phyloP scores from a whole-genome alignment of 2,113 vertebrate genomes.

The Laticauda colubrina region DNA sequence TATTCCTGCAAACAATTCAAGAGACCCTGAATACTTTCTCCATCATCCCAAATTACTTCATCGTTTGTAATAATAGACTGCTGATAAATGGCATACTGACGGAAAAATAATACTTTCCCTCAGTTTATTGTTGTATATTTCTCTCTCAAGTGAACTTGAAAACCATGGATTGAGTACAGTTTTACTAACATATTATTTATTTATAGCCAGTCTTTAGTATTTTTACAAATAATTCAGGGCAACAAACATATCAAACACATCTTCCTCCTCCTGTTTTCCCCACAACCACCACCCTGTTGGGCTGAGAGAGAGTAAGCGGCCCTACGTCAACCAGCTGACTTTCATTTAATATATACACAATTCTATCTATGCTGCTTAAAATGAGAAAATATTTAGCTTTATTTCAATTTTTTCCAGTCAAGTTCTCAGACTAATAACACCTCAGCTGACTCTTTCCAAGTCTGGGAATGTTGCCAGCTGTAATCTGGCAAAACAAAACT shows the following conservation, averaged over 20 bases:
- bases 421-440: not conserved
- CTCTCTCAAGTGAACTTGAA: not conserved
- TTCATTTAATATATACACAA: not conserved
- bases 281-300: not conserved
- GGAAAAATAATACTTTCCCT: not conserved
- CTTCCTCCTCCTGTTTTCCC: not conserved
- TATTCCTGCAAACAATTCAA: not conserved
- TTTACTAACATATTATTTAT: not conserved
- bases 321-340: not conserved
- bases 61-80: not conserved
- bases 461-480: not conserved
- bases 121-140: not conserved
- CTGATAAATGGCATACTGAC: not conserved
- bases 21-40: not conserved
- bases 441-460: not conserved
- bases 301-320: not conserved
- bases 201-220: not conserved
- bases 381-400: not conserved
- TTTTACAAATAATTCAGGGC: not conserved
- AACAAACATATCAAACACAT: not conserved
- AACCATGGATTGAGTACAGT: not conserved
- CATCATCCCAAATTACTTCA: not conserved
- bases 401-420: not conserved
- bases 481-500: not conserved
- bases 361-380: not conserved